Evolutionary conservation across 92 coral and sea anemone species (phyloP).

Genomic region (Porites rus): DNA sequence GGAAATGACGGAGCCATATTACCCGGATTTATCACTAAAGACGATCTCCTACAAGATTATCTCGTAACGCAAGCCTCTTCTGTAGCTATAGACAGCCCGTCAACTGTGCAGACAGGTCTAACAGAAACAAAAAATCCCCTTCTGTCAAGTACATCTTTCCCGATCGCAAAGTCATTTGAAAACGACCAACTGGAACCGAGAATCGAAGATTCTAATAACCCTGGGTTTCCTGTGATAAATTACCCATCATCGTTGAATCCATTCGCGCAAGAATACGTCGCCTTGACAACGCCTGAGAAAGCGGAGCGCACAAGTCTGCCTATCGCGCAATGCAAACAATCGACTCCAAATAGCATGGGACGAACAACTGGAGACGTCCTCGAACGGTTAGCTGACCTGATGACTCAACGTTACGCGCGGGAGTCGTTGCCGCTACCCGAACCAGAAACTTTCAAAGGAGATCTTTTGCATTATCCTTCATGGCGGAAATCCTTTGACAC

Average conservation of each 20-base stretch:
- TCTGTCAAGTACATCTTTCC: no score
- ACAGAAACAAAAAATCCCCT: not conserved
- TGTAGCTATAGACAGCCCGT: not conserved
- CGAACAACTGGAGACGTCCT: conserved; percentile 14
- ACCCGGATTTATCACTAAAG: conserved; percentile 7
- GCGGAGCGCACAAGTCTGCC: not conserved
- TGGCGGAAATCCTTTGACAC: conserved; percentile 66
- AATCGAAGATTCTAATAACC: not conserved
- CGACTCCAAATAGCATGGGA: not conserved
- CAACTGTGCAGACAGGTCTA: not conserved
- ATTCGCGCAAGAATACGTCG: not conserved
- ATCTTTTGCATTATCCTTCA: conserved; percentile 44
- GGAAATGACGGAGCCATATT: not conserved
- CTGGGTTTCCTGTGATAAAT: not conserved
- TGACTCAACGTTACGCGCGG: conserved; percentile 24
- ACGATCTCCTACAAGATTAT: conserved; percentile 6
- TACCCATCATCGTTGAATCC: conserved; percentile 5
- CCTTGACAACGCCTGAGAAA: conserved; percentile 5
- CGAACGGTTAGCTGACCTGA: conserved; percentile 46
- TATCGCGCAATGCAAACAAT: not conserved
- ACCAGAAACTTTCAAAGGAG: conserved; percentile 63
- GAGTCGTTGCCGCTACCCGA: conserved; percentile 58
- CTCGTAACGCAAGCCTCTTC: conserved; percentile 11
- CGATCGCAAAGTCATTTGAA: not conserved
- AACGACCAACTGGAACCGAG: not conserved